A percentile compares a stretch with the other conserved stretches of the same genome.
These are phyloP conservation scores for Chaenocephalus aceratus DNA, from an alignment of 2,113 vertebrate genomes.

Conservation along the genomic window DNA sequence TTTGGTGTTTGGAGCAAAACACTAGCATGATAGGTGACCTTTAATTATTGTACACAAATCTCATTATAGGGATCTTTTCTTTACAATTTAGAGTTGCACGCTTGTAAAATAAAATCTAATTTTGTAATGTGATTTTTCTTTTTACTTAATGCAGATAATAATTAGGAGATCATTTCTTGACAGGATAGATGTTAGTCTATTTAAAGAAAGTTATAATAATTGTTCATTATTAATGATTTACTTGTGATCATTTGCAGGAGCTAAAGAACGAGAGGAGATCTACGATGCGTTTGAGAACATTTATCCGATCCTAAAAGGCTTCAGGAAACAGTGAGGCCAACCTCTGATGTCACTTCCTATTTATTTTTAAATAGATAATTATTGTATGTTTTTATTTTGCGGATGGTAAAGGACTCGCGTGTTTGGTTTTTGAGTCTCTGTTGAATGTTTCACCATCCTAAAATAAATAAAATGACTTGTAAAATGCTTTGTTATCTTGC, in stretches of 20 bases:
- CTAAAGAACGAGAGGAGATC: constrained; percentile 95
- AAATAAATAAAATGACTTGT: constrained; percentile 2
- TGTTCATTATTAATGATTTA: not conserved
- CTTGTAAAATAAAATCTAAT: too few species aligned
- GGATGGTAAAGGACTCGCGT: not conserved
- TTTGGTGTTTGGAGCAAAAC: too few species aligned
- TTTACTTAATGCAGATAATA: too few species aligned
- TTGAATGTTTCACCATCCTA: not conserved
- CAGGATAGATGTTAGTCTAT: too few species aligned
- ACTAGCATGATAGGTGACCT: too few species aligned
- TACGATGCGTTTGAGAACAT: constrained; percentile 99
- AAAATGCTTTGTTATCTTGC: too few species aligned
- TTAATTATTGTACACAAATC: too few species aligned
- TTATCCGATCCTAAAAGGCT: constrained; percentile 95
- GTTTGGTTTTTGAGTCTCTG: not conserved
- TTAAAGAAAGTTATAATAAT: not conserved
- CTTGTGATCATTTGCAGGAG: constrained; percentile 83
- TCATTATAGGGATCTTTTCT: too few species aligned
- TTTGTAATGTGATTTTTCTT: too few species aligned
- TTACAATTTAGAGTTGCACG: too few species aligned
- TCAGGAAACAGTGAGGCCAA: constrained; percentile 87
- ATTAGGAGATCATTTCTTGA: too few species aligned
- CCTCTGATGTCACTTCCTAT: constrained; percentile 24
- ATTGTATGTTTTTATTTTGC: not conserved
- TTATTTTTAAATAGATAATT: constrained; percentile 8